Evolutionary conservation across 2,888 invertebrate species (phyloP), one percentile per base, ranked within the genome.

Genomic region (Macrophya alboannulata): DNA sequence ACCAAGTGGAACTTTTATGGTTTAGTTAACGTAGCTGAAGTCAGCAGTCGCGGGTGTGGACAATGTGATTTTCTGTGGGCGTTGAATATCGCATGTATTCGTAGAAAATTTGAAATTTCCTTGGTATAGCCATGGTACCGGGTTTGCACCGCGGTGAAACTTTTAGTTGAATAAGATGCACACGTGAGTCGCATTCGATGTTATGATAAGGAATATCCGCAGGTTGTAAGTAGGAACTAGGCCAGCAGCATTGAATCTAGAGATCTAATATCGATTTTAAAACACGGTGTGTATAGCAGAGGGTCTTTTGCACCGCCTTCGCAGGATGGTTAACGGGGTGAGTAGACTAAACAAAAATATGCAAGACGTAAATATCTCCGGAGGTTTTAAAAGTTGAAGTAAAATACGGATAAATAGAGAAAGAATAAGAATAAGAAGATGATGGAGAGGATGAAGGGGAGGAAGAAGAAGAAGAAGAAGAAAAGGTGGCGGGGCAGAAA

Each of bases 321-420:
- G 43, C 6, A 6, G 21, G n/a, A 37, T n/a, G 81, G 37, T 12
- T 59, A 62, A 25, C 59, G 59, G 62, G 72, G 72, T 43, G 72
- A 37, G 77, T 48, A 68, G 68, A 83, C 65, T 83, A 71, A 83
- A 83, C 83, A 83, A 83, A 68, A 83, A 83, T 83, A 83, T 48
- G 68, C 45, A 12, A 51, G 68, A 45, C 68, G 45, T 71, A 68
- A 68, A 68, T 40, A 68, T 48, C 31, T 31, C 48, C n/a, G 37
- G 51, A 71, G 83, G 68, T 83, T 71, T 15, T 68, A 48, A 83
- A 68, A 45, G 68, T 68, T 83, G 48, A 37, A 4, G 45, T 51
- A 68, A 68, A 83, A 45, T 71, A 45, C 43, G 55, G 17, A 37
- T 51, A n/a, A 51, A 51, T 37, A 55, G 45, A 37, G 40, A 51